Percentiles rank a stretch among this genome's conserved stretches.
Conservation (phyloP, 2,888 invertebrate genomes). For the Tenthredo livida region DNA sequence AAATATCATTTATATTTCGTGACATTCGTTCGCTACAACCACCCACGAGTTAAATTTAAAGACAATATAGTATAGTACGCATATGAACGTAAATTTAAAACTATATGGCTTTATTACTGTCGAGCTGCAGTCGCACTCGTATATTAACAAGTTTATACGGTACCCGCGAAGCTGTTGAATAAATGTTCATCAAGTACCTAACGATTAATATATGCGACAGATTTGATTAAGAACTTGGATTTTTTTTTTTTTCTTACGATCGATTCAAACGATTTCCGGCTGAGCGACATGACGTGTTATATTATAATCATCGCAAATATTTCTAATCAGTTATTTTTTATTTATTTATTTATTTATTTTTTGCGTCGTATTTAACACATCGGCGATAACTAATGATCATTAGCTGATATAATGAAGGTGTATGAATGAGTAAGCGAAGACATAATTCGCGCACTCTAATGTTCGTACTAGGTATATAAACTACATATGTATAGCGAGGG, state of each 20-base stretch:
- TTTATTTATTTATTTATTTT: background rate
- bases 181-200: background rate
- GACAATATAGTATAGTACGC: background rate
- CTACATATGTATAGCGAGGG: background rate
- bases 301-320: background rate
- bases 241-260: background rate
- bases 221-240: background rate
- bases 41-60: conserved; percentile 8
- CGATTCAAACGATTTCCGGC: background rate
- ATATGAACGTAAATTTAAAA: background rate
- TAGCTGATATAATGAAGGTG: no score
- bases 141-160: conserved; percentile 6
- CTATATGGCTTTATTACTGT: background rate
- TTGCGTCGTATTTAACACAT: background rate
- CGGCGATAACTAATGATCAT: no score
- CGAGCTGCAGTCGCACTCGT: background rate
- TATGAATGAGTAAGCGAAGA: background rate
- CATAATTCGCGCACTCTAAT: background rate
- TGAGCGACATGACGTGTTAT: no score
- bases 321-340: background rate
- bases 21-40: background rate
- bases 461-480: background rate
- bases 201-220: background rate
- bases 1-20: conserved; percentile 19
- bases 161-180: background rate